Percentiles rank a stretch among this genome's conserved stretches.
Evolutionary conservation across 1,140 invertebrate species (phyloP).

Genomic region (Portunus trituberculatus): DNA sequence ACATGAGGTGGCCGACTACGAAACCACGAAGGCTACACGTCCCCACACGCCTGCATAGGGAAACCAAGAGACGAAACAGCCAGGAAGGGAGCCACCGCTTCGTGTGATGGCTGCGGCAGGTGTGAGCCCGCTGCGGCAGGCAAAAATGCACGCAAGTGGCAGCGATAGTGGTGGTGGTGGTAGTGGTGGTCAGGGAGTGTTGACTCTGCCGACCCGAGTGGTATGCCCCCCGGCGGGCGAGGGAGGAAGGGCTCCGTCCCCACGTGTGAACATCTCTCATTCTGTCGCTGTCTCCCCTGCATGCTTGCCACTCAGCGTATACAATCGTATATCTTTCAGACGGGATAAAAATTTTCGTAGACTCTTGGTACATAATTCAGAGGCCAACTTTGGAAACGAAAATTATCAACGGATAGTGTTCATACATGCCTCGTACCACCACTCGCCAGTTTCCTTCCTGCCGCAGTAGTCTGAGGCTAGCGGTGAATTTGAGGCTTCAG

Average conservation of each 20-base stretch:
- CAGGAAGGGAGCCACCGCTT: too few species aligned
- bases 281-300: neutral
- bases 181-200: neutral
- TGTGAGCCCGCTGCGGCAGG: neutral
- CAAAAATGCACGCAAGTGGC: neutral
- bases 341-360: neutral
- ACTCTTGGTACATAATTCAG: neutral
- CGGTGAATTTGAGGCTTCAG: too few species aligned
- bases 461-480: too few species aligned
- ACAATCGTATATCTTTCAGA: neutral
- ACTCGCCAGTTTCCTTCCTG: too few species aligned
- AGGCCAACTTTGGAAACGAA: too few species aligned
- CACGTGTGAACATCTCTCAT: neutral
- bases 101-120: too few species aligned
- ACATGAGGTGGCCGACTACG: too few species aligned
- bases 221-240: neutral
- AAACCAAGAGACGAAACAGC: too few species aligned
- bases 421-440: too few species aligned
- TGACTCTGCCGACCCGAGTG: neutral
- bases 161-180: neutral
- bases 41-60: too few species aligned
- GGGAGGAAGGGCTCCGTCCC: neutral
- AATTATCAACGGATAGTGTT: too few species aligned
- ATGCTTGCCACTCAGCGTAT: neutral
- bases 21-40: too few species aligned